Evolutionary conservation across 2,797 vertebrate genomes (phyloP), one percentile per base, ranked within the genome.

Genomic region (Coregonus sp.): DNA sequence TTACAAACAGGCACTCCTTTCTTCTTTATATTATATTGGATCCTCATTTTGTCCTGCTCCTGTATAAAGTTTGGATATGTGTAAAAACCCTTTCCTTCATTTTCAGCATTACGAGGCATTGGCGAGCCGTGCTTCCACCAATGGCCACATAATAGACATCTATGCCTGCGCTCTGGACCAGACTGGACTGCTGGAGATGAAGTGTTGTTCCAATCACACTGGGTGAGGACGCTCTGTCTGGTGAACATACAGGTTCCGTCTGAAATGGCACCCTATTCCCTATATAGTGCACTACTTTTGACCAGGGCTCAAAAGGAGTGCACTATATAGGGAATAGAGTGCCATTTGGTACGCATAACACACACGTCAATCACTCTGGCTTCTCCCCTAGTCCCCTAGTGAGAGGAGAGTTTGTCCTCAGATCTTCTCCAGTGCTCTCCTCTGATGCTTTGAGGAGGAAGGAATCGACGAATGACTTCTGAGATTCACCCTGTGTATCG

Each of bases 91-190:
- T 2, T 56, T 74, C n/a, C 0, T 5, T 81, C 1, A 75, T 15
- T 80, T 75, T 12, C 51, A 99, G 97, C 97, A 99, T 89, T 99
- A 96, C 80, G 98, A 99, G 94, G 93, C 95, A 14, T 88, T 99
- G 76, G 97, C 97, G 69, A 96, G 93, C 87, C 93, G 97, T 78
- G 97, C 97, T 69, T 96, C 98, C 35, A 84, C 93, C 2, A 97
- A 95, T 5, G 97, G 98, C 50, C 98, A 99, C 84, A 97, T 99
- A 82, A 95, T 99, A 84, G 98, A 99, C 86, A 96, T 99, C 86
- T 99, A 99, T 73, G 97, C 98, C 0, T 99, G 98, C 52, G 96
- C 97, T 0, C 86, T 99, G 63, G 98, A 99, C 89, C 98, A 99
- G 91, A 97, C 97, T 5, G 98, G 98, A 65, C 95, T 99, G 20